Percentiles rank a stretch among this genome's conserved stretches.
Evolutionary conservation across 2,888 invertebrate genomes (phyloP).

Genomic region (Nasonia oneida): DNA sequence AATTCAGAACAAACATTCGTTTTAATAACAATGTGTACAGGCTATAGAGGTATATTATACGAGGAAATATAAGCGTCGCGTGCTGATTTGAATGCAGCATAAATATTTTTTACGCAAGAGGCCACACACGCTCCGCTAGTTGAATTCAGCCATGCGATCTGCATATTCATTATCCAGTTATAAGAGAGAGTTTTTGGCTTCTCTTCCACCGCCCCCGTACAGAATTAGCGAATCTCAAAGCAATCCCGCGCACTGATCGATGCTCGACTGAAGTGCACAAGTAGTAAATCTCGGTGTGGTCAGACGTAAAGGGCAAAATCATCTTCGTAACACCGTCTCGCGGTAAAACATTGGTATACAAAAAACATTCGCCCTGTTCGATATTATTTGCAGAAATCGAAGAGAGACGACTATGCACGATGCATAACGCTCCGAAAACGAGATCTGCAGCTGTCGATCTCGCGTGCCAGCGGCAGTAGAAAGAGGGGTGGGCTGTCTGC

Average conservation of each 20-base stretch:
- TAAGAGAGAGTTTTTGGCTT: not conserved
- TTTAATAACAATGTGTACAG: not conserved
- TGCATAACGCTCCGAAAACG: constrained; percentile 1
- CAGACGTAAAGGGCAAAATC: not conserved
- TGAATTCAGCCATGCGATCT: constrained; percentile 3
- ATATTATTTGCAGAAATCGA: constrained; percentile 34
- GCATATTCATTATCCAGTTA: constrained; percentile 1
- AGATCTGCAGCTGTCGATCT: constrained; percentile 46
- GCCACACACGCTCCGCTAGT: not conserved
- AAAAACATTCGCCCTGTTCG: not conserved
- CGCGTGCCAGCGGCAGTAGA: constrained; percentile 19
- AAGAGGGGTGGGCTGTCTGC: not conserved
- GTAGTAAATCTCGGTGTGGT: not conserved
- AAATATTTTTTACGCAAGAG: constrained; percentile 8
- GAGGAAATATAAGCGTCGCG: not conserved
- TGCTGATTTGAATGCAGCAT: constrained; percentile 11
- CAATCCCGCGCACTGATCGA: not conserved
- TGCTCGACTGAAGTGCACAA: not conserved
- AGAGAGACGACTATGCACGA: not conserved
- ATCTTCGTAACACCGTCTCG: no score
- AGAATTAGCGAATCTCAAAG: not conserved
- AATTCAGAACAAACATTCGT: not conserved
- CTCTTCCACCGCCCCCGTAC: not conserved
- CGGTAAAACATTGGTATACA: no score
- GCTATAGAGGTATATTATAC: not conserved